A percentile compares a stretch with the other conserved stretches of the same genome.
Conservation (phyloP, 2,888 invertebrate genomes). For the Gymnosoma rotundatum region DNA sequence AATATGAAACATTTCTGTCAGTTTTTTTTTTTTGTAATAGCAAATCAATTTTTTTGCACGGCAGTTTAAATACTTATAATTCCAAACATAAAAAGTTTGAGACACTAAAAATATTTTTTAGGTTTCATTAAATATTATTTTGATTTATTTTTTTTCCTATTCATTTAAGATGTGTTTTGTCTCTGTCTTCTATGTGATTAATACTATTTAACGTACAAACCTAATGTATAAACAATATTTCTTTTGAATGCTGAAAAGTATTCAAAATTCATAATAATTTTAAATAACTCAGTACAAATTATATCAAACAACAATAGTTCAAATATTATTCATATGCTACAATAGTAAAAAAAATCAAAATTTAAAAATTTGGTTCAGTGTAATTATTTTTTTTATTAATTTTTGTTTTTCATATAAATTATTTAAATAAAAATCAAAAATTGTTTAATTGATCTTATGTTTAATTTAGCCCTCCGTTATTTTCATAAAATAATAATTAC, state of each 20-base stretch:
- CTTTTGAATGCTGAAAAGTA: slow-evolving; percentile 24
- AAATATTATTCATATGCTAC: slow-evolving; percentile 56
- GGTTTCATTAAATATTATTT: neutral
- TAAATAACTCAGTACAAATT: slow-evolving; percentile 59
- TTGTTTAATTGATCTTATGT: slow-evolving; percentile 8
- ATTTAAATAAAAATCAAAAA: slow-evolving; percentile 12
- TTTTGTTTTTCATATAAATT: neutral
- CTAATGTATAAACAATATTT: slow-evolving; percentile 11
- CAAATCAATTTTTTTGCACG: neutral
- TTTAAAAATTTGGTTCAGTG: slow-evolving; percentile 63
- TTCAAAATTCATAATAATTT: slow-evolving; percentile 45
- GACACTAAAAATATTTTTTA: neutral
- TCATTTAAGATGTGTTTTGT: neutral
- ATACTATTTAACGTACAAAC: slow-evolving; percentile 5
- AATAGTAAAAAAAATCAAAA: slow-evolving; percentile 47
- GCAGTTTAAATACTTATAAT: slow-evolving; percentile 21
- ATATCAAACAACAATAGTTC: slow-evolving; percentile 58
- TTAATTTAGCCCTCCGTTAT: slow-evolving; percentile 47
- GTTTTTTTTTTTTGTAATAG: too few relatives aligned
- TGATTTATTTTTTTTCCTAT: too few relatives aligned
- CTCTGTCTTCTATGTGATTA: neutral
- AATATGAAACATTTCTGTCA: too few relatives aligned
- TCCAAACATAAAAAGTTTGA: neutral
- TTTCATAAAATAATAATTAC: slow-evolving; percentile 25
- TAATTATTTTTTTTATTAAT: neutral